phyloP scores from a whole-genome alignment of 2,113 vertebrate species.

The Aleadryas rufinucha region DNA sequence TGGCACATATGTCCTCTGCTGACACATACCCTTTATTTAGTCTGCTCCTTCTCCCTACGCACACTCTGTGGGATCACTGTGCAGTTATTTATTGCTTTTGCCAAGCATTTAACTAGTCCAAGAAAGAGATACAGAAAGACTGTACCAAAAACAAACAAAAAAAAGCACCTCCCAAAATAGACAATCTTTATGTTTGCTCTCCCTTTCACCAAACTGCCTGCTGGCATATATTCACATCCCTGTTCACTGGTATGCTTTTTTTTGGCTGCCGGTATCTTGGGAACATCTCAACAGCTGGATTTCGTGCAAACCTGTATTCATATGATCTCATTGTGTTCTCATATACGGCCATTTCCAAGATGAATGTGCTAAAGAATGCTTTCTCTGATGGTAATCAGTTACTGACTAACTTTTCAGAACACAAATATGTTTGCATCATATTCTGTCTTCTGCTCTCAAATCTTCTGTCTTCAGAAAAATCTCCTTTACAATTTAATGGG shows the following conservation, averaged over 20 bases:
- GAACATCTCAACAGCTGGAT: slow-evolving; percentile 52
- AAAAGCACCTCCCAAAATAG: slow-evolving; percentile 5
- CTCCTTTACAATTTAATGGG: neutral
- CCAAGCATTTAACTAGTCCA: neutral
- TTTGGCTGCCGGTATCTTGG: slow-evolving; percentile 24
- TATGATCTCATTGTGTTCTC: slow-evolving; percentile 41
- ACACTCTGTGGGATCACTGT: neutral
- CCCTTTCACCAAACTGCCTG: neutral
- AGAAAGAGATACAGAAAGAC: neutral
- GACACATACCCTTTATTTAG: neutral
- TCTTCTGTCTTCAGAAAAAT: neutral
- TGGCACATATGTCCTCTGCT: neutral
- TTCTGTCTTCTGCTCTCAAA: neutral
- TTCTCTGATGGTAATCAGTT: slow-evolving; percentile 1
- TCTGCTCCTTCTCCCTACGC: neutral
- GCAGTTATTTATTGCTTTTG: neutral
- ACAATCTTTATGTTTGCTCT: neutral
- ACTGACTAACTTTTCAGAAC: neutral
- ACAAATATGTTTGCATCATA: neutral
- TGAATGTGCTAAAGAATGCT: neutral
- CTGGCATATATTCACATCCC: slow-evolving; percentile 9
- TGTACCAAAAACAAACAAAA: neutral
- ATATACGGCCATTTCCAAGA: slow-evolving; percentile 23
- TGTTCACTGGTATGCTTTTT: slow-evolving; percentile 19
- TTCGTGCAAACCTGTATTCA: slow-evolving; percentile 14